These are phyloP conservation scores for Saxidomus purpurata DNA, from an alignment of 1,140 invertebrate species.

Conservation along the genomic window DNA sequence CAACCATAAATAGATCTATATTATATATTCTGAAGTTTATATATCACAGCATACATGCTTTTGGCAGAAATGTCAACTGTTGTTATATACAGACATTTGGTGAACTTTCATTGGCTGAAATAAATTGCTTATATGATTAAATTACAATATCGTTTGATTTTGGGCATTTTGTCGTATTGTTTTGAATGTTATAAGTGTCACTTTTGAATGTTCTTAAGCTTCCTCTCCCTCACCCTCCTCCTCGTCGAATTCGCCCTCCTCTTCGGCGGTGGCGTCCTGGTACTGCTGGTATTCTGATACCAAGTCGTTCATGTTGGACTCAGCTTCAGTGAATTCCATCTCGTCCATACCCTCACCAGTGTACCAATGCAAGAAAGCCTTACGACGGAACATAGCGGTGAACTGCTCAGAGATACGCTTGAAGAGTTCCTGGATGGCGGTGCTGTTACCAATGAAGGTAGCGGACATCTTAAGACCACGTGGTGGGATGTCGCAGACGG, in stretches of 20 bases:
- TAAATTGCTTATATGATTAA: no score
- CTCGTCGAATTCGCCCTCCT: slow-evolving; percentile 87
- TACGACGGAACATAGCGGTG: slow-evolving; percentile 91
- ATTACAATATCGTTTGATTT: no score
- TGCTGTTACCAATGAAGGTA: slow-evolving; percentile 88
- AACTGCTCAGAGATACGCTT: slow-evolving; percentile 91
- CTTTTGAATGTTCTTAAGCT: not conserved
- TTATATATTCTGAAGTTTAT: no score
- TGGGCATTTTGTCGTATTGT: no score
- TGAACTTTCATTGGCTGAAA: no score
- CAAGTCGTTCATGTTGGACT: slow-evolving; percentile 93
- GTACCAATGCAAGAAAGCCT: slow-evolving; percentile 94
- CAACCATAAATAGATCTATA: not conserved
- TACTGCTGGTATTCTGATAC: slow-evolving; percentile 93
- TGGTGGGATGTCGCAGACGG: slow-evolving; percentile 87
- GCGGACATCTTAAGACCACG: slow-evolving; percentile 88
- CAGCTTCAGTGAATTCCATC: slow-evolving; percentile 92
- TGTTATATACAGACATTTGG: no score
- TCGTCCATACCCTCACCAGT: slow-evolving; percentile 95
- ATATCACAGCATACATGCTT: no score
- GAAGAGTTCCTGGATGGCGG: slow-evolving; percentile 93
- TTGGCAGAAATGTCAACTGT: no score
- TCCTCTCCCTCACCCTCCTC: slow-evolving; percentile 85
- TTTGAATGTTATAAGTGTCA: not conserved
- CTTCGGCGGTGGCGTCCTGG: slow-evolving; percentile 84